These are phyloP conservation scores for Caenorhabditis angaria DNA, from an alignment of 2,888 invertebrate species.

Conservation along the genomic window DNA sequence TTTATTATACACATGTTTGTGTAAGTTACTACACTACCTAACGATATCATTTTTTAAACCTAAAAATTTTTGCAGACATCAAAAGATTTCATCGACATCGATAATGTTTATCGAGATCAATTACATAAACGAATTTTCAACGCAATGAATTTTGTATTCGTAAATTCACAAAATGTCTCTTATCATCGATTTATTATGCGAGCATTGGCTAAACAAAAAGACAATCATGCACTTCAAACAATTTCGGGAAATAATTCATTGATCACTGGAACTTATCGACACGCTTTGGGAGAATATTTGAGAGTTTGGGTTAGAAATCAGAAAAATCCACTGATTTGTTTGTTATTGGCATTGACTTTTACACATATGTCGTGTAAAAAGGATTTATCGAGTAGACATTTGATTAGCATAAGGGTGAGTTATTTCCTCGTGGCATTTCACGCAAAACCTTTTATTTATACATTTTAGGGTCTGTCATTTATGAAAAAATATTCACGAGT, in stretches of 20 bases:
- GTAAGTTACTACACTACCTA: constrained; percentile 17
- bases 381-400: constrained; percentile 66
- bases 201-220: constrained; percentile 61
- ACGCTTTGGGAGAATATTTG: constrained; percentile 68
- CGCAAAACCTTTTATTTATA: no score
- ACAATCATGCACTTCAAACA: constrained; percentile 62
- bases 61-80: not conserved
- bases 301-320: constrained; percentile 59
- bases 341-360: constrained; percentile 67
- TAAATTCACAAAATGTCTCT: constrained; percentile 63
- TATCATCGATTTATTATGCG: constrained; percentile 70
- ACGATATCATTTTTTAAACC: not conserved
- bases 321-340: constrained; percentile 61
- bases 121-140: constrained; percentile 58
- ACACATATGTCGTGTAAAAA: constrained; percentile 71
- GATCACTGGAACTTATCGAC: constrained; percentile 69
- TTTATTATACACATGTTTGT: constrained; percentile 40
- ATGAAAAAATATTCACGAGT: constrained; percentile 61
- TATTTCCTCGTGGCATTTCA: no score
- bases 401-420: constrained; percentile 59
- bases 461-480: constrained; percentile 63
- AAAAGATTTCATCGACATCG: not conserved
- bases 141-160: constrained; percentile 70
- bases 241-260: constrained; percentile 71
- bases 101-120: constrained; percentile 20